Percentiles rank a stretch among this genome's conserved stretches.
phyloP scores from a whole-genome alignment of 2,888 invertebrate species.

The Acanthosepion lycidas region DNA sequence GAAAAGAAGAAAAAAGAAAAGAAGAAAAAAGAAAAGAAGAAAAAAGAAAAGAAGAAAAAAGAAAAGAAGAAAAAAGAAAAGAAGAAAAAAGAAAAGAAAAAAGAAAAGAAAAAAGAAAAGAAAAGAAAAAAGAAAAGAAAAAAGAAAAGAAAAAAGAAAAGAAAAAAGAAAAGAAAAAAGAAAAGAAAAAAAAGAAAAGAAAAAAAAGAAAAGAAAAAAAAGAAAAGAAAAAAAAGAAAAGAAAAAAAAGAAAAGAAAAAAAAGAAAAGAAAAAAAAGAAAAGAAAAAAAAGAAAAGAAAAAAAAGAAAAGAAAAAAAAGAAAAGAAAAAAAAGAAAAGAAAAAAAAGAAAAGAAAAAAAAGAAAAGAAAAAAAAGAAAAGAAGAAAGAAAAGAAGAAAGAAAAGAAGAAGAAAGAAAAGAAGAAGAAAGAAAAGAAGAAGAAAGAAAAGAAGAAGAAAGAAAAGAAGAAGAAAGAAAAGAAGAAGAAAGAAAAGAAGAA shows the following conservation, averaged over 20 bases:
- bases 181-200: neutral
- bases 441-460: too few species aligned
- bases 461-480: too few species aligned
- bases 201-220: slow-evolving; percentile 75
- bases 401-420: slow-evolving; percentile 70
- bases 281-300: neutral
- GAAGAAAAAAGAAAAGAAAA: too few species aligned
- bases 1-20: too few species aligned
- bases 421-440: too few species aligned
- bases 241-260: slow-evolving; percentile 37
- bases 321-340: neutral
- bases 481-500: too few species aligned
- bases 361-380: too few species aligned
- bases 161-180: neutral
- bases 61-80: too few species aligned
- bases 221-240: slow-evolving; percentile 49
- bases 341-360: neutral
- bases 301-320: neutral
- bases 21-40: too few species aligned
- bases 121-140: too few species aligned
- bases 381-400: slow-evolving; percentile 81
- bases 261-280: slow-evolving; percentile 35
- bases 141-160: neutral
- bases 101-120: too few species aligned
- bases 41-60: too few species aligned